These are phyloP conservation scores for Piaya cayana DNA, from an alignment of 2,113 vertebrate genomes.

Conservation along the genomic window DNA sequence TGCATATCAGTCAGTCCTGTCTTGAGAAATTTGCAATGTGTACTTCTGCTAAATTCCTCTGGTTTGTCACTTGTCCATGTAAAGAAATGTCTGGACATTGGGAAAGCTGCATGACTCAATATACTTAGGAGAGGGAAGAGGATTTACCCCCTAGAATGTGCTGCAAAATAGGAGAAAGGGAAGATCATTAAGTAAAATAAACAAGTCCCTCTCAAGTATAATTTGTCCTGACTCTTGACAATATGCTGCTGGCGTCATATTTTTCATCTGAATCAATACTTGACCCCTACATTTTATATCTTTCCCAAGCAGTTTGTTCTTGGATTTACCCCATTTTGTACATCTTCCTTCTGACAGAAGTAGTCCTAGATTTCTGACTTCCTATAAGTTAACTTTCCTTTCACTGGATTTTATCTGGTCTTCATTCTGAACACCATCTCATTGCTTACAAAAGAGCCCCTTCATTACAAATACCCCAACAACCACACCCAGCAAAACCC, in stretches of 20 bases:
- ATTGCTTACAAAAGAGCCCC: neutral
- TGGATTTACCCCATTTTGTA: neutral
- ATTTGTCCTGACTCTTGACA: neutral
- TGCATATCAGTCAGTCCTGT: neutral
- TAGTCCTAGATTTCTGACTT: neutral
- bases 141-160: neutral
- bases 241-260: neutral
- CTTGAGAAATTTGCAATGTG: neutral
- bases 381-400: neutral
- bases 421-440: neutral
- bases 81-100: fast-evolving
- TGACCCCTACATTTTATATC: neutral
- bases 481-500: neutral
- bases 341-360: neutral
- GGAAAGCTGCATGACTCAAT: neutral
- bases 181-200: neutral
- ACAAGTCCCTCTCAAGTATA: neutral
- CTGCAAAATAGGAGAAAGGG: neutral
- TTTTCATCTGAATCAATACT: neutral
- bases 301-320: neutral
- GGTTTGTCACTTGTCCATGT: neutral
- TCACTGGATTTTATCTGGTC: neutral
- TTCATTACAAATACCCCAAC: neutral
- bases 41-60: neutral
- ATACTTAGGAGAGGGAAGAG: neutral